Conservation (phyloP, 2,888 invertebrate species). For the Ectemnius lituratus region DNA sequence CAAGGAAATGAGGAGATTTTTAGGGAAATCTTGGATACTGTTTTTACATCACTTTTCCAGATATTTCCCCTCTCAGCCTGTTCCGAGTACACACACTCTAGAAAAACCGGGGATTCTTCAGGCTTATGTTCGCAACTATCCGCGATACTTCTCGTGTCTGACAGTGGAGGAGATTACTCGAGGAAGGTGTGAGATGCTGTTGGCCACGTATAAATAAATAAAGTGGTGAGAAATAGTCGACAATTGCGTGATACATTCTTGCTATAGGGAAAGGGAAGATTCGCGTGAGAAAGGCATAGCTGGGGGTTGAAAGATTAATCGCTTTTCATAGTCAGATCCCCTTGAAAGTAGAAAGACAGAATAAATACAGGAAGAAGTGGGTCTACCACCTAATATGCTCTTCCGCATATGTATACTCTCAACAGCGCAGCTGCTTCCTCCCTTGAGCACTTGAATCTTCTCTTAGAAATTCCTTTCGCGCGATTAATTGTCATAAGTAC, state of each 20-base stretch:
- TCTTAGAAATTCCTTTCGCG: conserved; percentile 1
- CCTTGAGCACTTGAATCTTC: conserved; percentile 12
- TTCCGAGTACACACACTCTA: too few relatives aligned
- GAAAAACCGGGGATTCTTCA: too few relatives aligned
- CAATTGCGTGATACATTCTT: conserved; percentile 32
- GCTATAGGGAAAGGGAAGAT: conserved; percentile 14
- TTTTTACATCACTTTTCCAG: not conserved
- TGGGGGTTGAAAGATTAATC: conserved; percentile 37
- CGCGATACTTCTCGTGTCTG: too few relatives aligned
- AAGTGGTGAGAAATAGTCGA: not conserved
- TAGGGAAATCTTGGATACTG: not conserved
- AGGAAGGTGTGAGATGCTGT: too few relatives aligned
- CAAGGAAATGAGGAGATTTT: conserved; percentile 1
- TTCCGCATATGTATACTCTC: conserved; percentile 13
- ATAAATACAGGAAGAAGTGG: conserved; percentile 23
- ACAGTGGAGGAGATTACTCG: too few relatives aligned
- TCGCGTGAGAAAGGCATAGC: conserved; percentile 25
- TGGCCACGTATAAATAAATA: too few relatives aligned
- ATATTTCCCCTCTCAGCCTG: not conserved
- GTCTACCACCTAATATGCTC: conserved; percentile 34
- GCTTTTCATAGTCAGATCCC: conserved; percentile 16
- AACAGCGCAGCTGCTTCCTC: conserved; percentile 17
- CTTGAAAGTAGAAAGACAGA: conserved; percentile 26
- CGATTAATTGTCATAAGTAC: too few relatives aligned
- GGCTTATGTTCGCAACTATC: too few relatives aligned